These are phyloP conservation scores for Disparrhopalites patrizii DNA, from an alignment of 2,888 invertebrate genomes.

Conservation along the genomic window DNA sequence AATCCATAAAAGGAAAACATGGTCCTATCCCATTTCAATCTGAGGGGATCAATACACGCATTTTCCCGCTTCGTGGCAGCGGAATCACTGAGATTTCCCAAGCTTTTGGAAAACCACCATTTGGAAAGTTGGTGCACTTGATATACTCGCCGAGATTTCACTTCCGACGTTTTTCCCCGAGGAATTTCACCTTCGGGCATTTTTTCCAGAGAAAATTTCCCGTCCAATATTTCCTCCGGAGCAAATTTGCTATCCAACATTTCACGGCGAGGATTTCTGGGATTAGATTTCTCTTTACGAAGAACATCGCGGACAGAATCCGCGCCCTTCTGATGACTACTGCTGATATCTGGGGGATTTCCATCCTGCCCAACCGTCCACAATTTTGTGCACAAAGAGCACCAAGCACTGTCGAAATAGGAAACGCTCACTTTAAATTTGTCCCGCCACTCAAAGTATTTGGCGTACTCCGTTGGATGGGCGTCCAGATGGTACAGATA, in stretches of 20 bases:
- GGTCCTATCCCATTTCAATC: constrained; percentile 22
- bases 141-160: neutral
- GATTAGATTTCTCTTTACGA: too few relatives aligned
- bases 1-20: constrained; percentile 27
- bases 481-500: constrained; percentile 47
- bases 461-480: constrained; percentile 37
- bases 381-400: constrained; percentile 39
- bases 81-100: neutral
- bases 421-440: constrained; percentile 24
- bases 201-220: too few relatives aligned
- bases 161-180: too few relatives aligned
- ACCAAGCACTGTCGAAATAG: constrained; percentile 42
- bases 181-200: too few relatives aligned
- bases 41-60: constrained; percentile 9
- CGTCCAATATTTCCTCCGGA: neutral
- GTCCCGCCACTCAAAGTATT: constrained; percentile 42
- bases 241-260: neutral
- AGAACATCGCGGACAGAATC: too few relatives aligned
- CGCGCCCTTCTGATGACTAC: too few relatives aligned
- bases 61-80: neutral
- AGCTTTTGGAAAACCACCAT: constrained; percentile 38
- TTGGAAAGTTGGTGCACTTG: constrained; percentile 31
- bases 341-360: too few relatives aligned
- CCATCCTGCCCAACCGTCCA: constrained; percentile 30
- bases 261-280: too few relatives aligned